Evolutionary conservation across 2,888 invertebrate species (phyloP), one percentile per base, ranked within the genome.

Genomic region (Frankliniella fusca): DNA sequence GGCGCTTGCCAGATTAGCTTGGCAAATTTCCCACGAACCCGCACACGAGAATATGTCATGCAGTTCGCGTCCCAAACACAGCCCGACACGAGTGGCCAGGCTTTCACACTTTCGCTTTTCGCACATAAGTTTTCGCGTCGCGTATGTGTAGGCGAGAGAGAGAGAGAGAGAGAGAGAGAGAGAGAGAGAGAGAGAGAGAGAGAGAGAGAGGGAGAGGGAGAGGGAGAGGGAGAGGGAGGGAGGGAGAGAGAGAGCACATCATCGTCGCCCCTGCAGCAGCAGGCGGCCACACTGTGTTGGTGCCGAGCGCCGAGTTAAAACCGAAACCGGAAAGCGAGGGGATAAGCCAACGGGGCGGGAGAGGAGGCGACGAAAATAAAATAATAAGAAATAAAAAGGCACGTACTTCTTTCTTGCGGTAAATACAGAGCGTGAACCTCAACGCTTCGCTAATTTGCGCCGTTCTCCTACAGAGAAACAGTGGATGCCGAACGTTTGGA

Each of bases 1-100:
- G 70, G 27, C 70, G 70, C 70, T 38, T 76, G 70, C 70, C 70
- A 76, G 70, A 76, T 76, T 76, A 76, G 70, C 23, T 76, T 76
- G 70, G 70, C 70, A 76, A 76, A 76, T 76, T 76, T 76, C 70
- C 70, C 70, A 76, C 70, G 70, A 76, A 76, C 70, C 70, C 70
- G 70, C 70, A 76, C 38, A 38, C 38, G 38, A 12, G 70, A 76
- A 76, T 76, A 76, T 23, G 70, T 76, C 70, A 76, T 76, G 70
- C 70, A 76, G 70, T 76, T 76, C 11, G 70, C 27, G 70, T 76
- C 70, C 70, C 70, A 23, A 23, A 76, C 70, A 76, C 70, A 54
- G 61, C 70, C 11, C 70, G 61, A n/a, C 27, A 23, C 27, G 27
- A 11, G 70, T 20, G 23, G 70, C 70, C n/a, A 23, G n/a, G 5